Base-by-base conservation (phyloP, 2,113 vertebrate species). In the Pelodiscus sinensis region DNA sequence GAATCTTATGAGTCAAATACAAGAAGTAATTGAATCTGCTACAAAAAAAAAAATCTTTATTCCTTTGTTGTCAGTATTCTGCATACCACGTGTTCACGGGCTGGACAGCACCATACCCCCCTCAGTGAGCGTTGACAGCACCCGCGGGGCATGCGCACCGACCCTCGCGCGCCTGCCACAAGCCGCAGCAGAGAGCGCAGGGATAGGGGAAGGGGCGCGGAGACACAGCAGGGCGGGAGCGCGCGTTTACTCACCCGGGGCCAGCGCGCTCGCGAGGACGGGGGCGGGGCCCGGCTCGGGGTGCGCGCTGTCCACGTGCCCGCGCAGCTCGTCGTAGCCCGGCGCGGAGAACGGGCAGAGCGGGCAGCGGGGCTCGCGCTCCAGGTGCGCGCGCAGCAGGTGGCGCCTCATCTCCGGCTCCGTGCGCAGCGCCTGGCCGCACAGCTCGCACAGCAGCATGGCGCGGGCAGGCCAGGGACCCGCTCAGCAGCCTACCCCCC, bases 401-500 rank as follows among this genome's bases (percentile, higher is more conserved):
- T 98, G 97, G 13, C 98, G 96, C 96, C 96, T 98, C 98, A 97
- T 97, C 81, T 98, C 98, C 38, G 97, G 90, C 85, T 98, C 98
- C 29, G 98, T 95, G 19, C 95, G 5, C 2, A 98, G 90, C 78
- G 97, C 97, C 94, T 98, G 97, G 18, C 98, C 98, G 88, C 99
- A 99, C 87, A 97, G 98, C 4, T 98, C 98, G 95, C 98, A 99
- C 29, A 97, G 97, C 78, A 98, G 88, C 98, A 98, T 99, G 25
- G 25, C 25, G 58, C 58, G 11, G 25, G 25, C 25, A 27, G 25
- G 58, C 24, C 58, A 27, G 12, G 58, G 58, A 27, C 24, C 58
- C 22, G 57, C 8, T 25, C 57, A 24, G 9, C 57, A 25, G 9
- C 57, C 38, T 44, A 44, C 38, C 4, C 21, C 22, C 24, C 24